phyloP scores from a whole-genome alignment of 2,797 vertebrate genomes.

The Semaprochilodus insignis region DNA sequence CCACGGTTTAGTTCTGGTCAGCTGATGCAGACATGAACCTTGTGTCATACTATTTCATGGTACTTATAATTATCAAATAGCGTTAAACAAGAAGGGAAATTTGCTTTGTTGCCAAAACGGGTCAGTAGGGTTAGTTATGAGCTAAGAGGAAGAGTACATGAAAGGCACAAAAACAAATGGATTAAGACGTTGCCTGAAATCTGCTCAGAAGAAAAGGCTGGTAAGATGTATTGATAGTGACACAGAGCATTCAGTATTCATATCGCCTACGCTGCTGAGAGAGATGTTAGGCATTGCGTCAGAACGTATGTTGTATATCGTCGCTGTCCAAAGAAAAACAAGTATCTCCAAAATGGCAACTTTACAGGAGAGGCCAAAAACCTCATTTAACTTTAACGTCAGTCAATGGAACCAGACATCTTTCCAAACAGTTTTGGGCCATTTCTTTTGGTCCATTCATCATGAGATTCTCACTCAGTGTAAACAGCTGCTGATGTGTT shows the following conservation, averaged over 20 bases:
- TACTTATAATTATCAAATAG: conserved; percentile 21
- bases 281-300: conserved; percentile 57
- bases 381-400: too few relatives aligned
- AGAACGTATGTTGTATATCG: conserved; percentile 41
- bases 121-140: conserved; percentile 16
- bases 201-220: conserved; percentile 19
- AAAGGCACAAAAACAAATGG: conserved; percentile 33
- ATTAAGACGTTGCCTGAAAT: conserved; percentile 51
- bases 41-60: not conserved
- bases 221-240: conserved; percentile 64
- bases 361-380: too few relatives aligned
- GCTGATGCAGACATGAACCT: not conserved
- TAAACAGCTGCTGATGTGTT: too few relatives aligned
- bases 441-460: too few relatives aligned
- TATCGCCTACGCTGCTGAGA: conserved; percentile 58
- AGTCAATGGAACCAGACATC: too few relatives aligned
- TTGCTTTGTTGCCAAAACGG: conserved; percentile 31
- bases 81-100: conserved; percentile 6
- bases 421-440: too few relatives aligned
- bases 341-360: too few relatives aligned
- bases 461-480: too few relatives aligned
- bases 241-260: conserved; percentile 66
- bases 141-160: not conserved
- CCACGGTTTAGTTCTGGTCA: not conserved
- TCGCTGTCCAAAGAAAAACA: too few relatives aligned